These are phyloP conservation scores for Hirundo rustica DNA, from an alignment of 2,797 vertebrate species.

Conservation along the genomic window DNA sequence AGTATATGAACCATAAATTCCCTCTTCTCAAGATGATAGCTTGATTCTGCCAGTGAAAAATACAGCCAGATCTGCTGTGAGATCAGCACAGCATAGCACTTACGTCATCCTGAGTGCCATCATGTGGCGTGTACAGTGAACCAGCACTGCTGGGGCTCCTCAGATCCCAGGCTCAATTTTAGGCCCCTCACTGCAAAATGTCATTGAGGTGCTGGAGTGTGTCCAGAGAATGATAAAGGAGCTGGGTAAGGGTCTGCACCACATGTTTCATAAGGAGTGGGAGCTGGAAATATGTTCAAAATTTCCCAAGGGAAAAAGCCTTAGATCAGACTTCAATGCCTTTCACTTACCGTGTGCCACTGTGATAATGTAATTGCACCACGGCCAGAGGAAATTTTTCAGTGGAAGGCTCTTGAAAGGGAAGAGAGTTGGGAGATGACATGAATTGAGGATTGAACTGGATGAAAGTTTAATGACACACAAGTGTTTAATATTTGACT, in stretches of 20 bases:
- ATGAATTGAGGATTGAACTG: background rate
- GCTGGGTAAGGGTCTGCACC: background rate
- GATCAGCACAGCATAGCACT: background rate
- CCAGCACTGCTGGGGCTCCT: background rate
- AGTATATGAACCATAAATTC: background rate
- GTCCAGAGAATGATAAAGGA: background rate
- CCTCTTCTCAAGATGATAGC: background rate
- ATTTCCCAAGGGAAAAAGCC: background rate
- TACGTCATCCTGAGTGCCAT: background rate
- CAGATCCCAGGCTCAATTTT: background rate
- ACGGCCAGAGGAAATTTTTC: accelerated
- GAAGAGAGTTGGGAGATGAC: background rate
- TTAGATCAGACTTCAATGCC: background rate
- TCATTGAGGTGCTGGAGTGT: accelerated
- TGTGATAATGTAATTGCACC: too few species aligned
- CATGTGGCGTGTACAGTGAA: accelerated
- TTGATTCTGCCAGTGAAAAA: background rate
- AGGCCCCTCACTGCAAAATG: background rate
- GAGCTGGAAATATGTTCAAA: background rate
- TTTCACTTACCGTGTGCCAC: accelerated
- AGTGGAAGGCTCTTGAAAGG: background rate
- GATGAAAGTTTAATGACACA: background rate
- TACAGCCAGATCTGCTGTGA: background rate
- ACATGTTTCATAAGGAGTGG: background rate
- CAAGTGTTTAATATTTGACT: background rate